phyloP scores from a whole-genome alignment of 2,888 invertebrate species.

The Thera britannica region DNA sequence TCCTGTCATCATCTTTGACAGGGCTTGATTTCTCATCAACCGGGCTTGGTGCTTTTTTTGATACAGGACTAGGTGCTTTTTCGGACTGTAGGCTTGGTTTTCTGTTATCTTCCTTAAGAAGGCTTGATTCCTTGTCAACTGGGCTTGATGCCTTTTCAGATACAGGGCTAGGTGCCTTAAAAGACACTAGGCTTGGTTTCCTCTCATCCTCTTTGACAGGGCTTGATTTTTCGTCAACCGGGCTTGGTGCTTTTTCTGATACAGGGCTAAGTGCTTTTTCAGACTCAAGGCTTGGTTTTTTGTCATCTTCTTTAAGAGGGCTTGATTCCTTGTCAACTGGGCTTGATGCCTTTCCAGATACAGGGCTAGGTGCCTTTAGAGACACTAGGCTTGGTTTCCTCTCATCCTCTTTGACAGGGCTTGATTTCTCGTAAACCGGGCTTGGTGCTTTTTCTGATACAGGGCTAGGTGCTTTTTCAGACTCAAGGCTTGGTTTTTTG shows the following conservation, averaged over 20 bases:
- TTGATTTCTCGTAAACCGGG: conserved; percentile 5
- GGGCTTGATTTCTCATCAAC: conserved; percentile 10
- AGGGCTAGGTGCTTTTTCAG: conserved; percentile 29
- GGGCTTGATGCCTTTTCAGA: conserved; percentile 28
- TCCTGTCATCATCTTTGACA: conserved; percentile 7
- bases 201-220: conserved; percentile 13
- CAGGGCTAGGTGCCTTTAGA: conserved; percentile 14
- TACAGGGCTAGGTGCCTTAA: conserved; percentile 21
- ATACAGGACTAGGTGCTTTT: conserved; percentile 1
- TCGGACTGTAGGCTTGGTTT: neutral
- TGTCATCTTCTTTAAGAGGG: neutral
- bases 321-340: conserved; percentile 1
- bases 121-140: conserved; percentile 3
- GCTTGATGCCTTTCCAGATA: conserved; percentile 25
- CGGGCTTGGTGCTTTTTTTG: neutral
- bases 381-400: conserved; percentile 18
- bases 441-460: conserved; percentile 18
- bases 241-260: conserved; percentile 12
- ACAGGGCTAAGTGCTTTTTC: conserved; percentile 7
- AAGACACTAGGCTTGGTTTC: conserved; percentile 23
- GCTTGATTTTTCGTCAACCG: neutral
- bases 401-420: conserved; percentile 15
- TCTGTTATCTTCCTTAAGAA: neutral
- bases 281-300: conserved; percentile 3
- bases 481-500: conserved; percentile 2